Conservation (phyloP, 2,113 vertebrate genomes). For the Petromus typicus region DNA sequence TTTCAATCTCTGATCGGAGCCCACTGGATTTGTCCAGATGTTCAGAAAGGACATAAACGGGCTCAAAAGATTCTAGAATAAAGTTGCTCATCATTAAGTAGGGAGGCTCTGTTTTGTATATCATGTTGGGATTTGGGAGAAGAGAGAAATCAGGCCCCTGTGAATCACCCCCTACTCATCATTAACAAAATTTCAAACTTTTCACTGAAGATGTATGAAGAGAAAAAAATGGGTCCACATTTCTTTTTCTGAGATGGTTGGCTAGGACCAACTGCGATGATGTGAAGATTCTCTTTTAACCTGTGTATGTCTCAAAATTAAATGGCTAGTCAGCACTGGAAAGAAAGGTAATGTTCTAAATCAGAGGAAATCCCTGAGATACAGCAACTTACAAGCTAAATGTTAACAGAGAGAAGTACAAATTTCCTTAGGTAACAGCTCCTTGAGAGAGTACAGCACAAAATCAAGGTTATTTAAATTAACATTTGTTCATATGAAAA, state of each 20-base stretch:
- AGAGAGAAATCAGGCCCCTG: too few relatives aligned
- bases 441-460: background rate
- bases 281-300: background rate
- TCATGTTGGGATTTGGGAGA: too few relatives aligned
- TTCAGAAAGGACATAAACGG: background rate
- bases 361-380: background rate
- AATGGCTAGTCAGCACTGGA: background rate
- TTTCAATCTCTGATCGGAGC: background rate
- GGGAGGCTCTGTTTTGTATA: too few relatives aligned
- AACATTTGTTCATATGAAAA: constrained; percentile 29
- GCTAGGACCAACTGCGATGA: background rate
- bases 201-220: background rate
- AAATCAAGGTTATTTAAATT: constrained; percentile 41
- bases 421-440: background rate
- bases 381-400: constrained; percentile 33
- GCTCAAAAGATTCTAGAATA: background rate
- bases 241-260: background rate
- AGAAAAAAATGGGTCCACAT: background rate
- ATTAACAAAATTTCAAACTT: background rate
- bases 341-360: constrained; percentile 11
- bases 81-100: too few relatives aligned
- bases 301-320: constrained; percentile 10
- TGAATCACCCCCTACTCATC: too few relatives aligned
- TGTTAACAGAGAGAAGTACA: background rate
- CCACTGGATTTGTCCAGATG: background rate